Conservation (phyloP, 2,113 vertebrate genomes). For the Elgaria multicarinata region DNA sequence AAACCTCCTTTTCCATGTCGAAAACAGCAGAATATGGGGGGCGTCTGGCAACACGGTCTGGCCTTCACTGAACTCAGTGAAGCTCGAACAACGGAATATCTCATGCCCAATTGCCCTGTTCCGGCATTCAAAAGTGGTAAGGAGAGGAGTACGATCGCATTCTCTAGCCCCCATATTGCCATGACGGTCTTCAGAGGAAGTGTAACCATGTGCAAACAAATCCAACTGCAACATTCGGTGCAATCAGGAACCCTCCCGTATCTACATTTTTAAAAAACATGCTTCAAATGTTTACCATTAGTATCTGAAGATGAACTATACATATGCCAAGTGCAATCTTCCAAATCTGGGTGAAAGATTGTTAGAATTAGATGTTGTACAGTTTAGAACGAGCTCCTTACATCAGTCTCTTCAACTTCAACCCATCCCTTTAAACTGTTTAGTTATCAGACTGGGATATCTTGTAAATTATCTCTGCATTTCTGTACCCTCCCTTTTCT, state of each 20-base stretch:
- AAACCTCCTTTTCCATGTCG: no score
- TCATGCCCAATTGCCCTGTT: no score
- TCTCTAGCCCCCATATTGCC: not conserved
- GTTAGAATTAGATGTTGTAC: not conserved
- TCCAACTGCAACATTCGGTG: not conserved
- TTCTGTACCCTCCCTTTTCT: conserved; percentile 8
- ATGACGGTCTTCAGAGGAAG: not conserved
- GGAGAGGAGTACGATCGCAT: no score
- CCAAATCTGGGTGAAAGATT: not conserved
- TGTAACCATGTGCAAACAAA: not conserved
- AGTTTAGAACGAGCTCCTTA: not conserved
- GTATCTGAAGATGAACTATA: not conserved
- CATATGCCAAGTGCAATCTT: not conserved
- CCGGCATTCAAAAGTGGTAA: no score
- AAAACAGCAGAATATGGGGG: no score
- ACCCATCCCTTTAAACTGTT: conserved; percentile 2
- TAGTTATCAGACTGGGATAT: not conserved
- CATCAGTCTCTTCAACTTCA: conserved; percentile 9
- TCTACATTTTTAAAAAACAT: not conserved
- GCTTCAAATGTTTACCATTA: not conserved
- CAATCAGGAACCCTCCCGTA: not conserved
- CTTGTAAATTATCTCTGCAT: conserved; percentile 32
- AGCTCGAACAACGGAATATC: no score
- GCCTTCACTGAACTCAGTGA: no score
- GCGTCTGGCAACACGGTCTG: no score